These are phyloP conservation scores for Euthynnus affinis DNA, from an alignment of 2,797 vertebrate species.

Conservation along the genomic window DNA sequence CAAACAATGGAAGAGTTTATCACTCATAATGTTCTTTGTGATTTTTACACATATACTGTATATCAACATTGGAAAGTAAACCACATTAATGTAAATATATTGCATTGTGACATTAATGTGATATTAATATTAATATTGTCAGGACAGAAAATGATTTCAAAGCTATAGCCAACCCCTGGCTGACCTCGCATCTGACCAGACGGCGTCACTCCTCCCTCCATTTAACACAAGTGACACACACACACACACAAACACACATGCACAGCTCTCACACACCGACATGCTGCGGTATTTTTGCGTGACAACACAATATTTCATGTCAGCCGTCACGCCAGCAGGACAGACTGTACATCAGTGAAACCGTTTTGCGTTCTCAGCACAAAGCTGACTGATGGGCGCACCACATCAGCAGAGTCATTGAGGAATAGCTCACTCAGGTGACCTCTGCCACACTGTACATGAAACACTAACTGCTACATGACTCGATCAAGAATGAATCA, in stretches of 20 bases:
- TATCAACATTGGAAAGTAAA: neutral
- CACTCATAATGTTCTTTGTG: neutral
- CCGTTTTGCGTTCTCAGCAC: conserved; percentile 54
- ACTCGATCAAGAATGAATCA: conserved; percentile 16
- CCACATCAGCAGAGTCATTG: conserved; percentile 26
- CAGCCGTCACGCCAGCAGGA: conserved; percentile 42
- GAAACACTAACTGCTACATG: conserved; percentile 26
- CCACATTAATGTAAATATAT: neutral
- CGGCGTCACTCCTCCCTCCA: neutral
- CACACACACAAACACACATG: conserved; percentile 4
- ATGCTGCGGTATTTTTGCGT: conserved; percentile 48
- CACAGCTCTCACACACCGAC: neutral
- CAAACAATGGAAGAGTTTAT: neutral
- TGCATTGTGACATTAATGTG: neutral
- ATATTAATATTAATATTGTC: neutral
- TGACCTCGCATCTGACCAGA: conserved; percentile 37
- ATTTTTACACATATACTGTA: neutral
- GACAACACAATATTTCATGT: conserved; percentile 68
- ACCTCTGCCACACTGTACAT: conserved; percentile 40
- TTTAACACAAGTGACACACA: conserved; percentile 36
- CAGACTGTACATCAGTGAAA: conserved; percentile 46
- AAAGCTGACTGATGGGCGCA: conserved; percentile 58
- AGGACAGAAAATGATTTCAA: conserved; percentile 11
- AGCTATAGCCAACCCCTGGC: conserved; percentile 4
- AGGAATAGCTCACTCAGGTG: conserved; percentile 48